These are phyloP conservation scores for Patiria miniata DNA, from an alignment of 35 echinoderm and acorn worm genomes.

Conservation along the genomic window DNA sequence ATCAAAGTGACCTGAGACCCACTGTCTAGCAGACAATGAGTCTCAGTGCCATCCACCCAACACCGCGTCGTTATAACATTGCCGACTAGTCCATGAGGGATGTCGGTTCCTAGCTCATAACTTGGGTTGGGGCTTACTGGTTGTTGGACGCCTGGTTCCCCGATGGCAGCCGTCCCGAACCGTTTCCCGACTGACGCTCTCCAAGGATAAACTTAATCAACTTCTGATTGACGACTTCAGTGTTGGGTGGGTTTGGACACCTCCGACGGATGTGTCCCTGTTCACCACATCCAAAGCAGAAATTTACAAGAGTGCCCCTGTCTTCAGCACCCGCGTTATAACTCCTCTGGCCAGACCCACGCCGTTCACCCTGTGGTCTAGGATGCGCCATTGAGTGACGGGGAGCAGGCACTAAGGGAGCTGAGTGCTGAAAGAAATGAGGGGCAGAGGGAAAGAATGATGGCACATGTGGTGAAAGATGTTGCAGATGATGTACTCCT, in stretches of 20 bases:
- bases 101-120: background rate
- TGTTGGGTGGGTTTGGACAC: conserved; percentile 21
- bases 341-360: background rate
- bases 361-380: background rate
- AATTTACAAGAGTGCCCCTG: background rate
- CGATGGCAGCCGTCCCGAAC: conserved; percentile 38
- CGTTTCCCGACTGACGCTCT: conserved; percentile 15
- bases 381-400: no score
- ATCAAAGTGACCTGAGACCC: conserved; percentile 75
- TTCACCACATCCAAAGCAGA: conserved; percentile 63
- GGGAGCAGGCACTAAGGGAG: no score
- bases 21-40: conserved; percentile 59
- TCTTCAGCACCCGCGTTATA: no score
- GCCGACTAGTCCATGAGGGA: conserved; percentile 59
- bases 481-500: background rate
- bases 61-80: conserved; percentile 16
- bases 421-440: no score
- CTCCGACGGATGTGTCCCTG: conserved; percentile 55
- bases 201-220: conserved; percentile 30
- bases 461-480: background rate
- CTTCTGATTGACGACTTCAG: conserved; percentile 29
- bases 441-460: background rate
- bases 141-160: conserved; percentile 36
- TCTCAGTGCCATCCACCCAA: conserved; percentile 15
- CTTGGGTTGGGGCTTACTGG: no score